phyloP scores from a whole-genome alignment of 2,888 invertebrate species.

The Allygus modestus region DNA sequence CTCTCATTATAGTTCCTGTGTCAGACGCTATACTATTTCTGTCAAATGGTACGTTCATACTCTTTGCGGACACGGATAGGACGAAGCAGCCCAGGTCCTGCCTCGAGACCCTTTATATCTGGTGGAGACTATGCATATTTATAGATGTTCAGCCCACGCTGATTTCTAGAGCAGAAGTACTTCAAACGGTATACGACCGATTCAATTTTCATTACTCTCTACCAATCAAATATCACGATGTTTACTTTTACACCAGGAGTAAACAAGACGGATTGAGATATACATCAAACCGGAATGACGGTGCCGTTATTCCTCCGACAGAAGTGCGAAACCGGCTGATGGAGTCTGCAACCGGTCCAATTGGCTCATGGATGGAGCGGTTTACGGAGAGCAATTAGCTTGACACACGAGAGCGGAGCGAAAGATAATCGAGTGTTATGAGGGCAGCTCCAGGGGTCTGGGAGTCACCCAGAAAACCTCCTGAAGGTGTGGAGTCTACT shows the following conservation, averaged over 20 bases:
- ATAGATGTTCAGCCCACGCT: no score
- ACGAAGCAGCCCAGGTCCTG: no score
- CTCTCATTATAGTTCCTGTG: no score
- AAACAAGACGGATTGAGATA: slow-evolving; percentile 21
- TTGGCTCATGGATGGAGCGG: neutral
- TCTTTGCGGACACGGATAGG: no score
- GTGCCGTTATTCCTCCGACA: slow-evolving; percentile 1
- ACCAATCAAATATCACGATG: neutral
- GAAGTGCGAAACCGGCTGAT: neutral
- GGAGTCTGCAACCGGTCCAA: neutral
- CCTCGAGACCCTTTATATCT: no score
- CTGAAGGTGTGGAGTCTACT: neutral
- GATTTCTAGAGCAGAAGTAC: no score
- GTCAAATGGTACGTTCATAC: no score
- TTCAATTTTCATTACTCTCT: no score
- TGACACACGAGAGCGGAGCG: slow-evolving; percentile 19
- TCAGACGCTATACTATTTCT: no score
- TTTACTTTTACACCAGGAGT: neutral
- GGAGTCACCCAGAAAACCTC: neutral
- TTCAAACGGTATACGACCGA: no score
- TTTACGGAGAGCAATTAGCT: slow-evolving; percentile 8
- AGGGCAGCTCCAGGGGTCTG: neutral
- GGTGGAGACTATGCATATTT: no score
- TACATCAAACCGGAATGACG: slow-evolving; percentile 23
- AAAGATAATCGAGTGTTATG: slow-evolving; percentile 23